phyloP scores from a whole-genome alignment of 2,797 vertebrate species.

The Columba guinea region DNA sequence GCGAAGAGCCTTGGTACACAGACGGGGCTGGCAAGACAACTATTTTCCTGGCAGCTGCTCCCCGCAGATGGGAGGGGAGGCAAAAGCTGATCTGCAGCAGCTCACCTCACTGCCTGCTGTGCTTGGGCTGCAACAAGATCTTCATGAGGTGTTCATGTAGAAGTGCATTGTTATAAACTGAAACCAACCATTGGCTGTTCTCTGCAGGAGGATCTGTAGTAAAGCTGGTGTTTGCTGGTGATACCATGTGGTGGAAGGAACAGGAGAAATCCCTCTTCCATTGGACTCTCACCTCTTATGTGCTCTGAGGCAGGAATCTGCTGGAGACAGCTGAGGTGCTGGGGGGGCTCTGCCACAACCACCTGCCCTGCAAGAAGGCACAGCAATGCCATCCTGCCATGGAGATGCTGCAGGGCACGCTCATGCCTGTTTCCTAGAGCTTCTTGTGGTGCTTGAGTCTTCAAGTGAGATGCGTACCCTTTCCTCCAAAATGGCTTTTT shows the following conservation, averaged over 20 bases:
- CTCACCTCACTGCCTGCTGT: accelerated
- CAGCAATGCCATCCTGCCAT: not conserved
- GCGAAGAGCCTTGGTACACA: accelerated
- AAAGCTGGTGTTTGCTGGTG: not conserved
- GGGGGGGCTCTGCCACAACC: not conserved
- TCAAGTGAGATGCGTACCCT: not conserved
- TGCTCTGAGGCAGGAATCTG: not conserved
- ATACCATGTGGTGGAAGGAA: not conserved
- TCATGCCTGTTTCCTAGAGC: not conserved
- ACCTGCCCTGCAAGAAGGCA: not conserved
- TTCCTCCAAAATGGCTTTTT: not conserved
- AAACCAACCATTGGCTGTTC: not conserved
- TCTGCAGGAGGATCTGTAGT: not conserved
- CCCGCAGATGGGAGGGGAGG: not conserved
- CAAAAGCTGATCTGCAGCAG: not conserved
- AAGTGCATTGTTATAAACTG: not conserved
- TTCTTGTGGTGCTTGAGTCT: not conserved
- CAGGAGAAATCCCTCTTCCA: not conserved
- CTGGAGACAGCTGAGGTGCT: not conserved
- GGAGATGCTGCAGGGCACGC: not conserved
- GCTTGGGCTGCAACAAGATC: not conserved
- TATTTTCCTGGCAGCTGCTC: not conserved
- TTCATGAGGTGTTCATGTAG: not conserved
- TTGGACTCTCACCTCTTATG: not conserved
- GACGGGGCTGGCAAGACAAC: not conserved